A percentile compares a stretch with the other conserved stretches of the same genome.
Conservation (phyloP, 2,797 vertebrate genomes). For the Anisognathus igniventris region DNA sequence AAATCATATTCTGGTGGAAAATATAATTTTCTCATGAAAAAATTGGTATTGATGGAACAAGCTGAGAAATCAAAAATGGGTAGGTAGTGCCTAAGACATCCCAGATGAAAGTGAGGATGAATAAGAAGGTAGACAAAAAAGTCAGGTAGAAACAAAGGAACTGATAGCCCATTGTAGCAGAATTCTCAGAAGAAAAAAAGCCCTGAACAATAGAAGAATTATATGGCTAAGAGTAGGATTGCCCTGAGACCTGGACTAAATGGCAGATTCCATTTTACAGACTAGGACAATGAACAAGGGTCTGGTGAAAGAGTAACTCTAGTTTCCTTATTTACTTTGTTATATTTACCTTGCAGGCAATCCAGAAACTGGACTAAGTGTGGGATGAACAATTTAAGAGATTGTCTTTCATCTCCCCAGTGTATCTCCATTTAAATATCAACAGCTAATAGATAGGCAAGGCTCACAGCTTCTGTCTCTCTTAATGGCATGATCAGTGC, state of each 20-base stretch:
- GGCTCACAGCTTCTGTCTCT: background rate
- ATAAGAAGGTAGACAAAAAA: background rate
- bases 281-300: background rate
- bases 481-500: background rate
- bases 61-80: background rate
- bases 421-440: background rate
- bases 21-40: background rate
- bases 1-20: background rate
- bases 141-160: background rate
- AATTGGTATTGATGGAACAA: background rate
- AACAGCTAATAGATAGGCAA: background rate
- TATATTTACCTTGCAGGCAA: background rate
- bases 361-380: background rate
- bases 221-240: background rate
- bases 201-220: rapidly evolving
- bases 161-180: background rate
- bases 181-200: background rate
- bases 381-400: background rate
- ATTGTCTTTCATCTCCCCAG: background rate
- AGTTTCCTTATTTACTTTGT: background rate
- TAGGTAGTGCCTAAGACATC: background rate
- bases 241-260: background rate
- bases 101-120: background rate
- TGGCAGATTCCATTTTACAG: background rate
- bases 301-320: background rate